These are phyloP conservation scores for Homarus gammarus DNA, from an alignment of 2,888 invertebrate genomes.

Conservation along the genomic window DNA sequence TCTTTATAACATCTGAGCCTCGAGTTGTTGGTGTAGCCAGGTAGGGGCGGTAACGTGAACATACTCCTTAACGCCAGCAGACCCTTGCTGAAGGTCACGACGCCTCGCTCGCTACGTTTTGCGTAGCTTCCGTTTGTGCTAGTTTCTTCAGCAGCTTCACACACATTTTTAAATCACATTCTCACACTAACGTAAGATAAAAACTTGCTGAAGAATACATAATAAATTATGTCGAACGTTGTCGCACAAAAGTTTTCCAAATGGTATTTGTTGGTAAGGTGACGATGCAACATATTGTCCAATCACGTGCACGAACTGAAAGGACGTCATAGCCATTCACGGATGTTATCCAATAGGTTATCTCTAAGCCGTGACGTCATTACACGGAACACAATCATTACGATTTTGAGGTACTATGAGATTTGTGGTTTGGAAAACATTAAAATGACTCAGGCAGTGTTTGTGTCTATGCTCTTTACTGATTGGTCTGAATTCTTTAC, in stretches of 20 bases:
- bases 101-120: not conserved
- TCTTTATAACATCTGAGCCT: constrained; percentile 22
- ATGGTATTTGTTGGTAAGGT: not conserved
- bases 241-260: not conserved
- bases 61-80: not conserved
- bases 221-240: too few relatives aligned
- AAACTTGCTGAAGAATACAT: too few relatives aligned
- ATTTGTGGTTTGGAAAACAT: too few relatives aligned
- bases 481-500: too few relatives aligned
- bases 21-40: not conserved
- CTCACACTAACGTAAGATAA: too few relatives aligned
- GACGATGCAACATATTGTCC: not conserved
- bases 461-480: too few relatives aligned
- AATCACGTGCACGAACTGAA: not conserved
- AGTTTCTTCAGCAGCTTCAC: not conserved
- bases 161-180: not conserved
- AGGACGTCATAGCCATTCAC: not conserved
- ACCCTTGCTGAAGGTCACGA: not conserved
- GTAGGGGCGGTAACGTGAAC: not conserved
- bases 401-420: not conserved
- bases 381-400: not conserved
- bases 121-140: not conserved
- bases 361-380: not conserved
- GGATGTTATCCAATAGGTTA: not conserved
- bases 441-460: too few relatives aligned